Base-by-base conservation (phyloP, 2,113 vertebrate species). In the Megalops atlanticus region DNA sequence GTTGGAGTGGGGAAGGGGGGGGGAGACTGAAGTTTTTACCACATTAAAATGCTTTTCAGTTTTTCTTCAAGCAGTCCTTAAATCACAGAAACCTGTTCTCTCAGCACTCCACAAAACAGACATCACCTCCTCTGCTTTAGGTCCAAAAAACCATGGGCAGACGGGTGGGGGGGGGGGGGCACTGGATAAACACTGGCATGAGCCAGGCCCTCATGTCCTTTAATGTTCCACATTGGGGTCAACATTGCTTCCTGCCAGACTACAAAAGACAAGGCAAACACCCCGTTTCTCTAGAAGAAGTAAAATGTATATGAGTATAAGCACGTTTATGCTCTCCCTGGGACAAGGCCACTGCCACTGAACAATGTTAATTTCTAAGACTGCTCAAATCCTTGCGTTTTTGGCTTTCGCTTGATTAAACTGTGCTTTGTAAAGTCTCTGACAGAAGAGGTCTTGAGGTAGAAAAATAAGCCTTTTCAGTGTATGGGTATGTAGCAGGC, bases 211-310 rank as follows among this genome's bases (percentile, higher is more conserved):
- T 64, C 52, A 80, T 41, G 43, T 27, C 31, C 41, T 69, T 80
- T 76, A 49, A 35, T 80, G 72, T 83, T 80, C 49, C 41, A 80
- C 58, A 36, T 35, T 33, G 18, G 40, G n/a, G 58, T 79, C 21
- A 83, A 79, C n/a, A 52, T 31, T 40, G 73, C 38, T 83, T 74
- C 33, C 12, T 36, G 35, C 33, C 58, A 80, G 40, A 76, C 35
- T 68, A 70, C 38, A 39, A 47, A 69, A 58, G 49, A 27, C n/a
- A 73, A 80, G 68, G 72, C 15, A 72, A 77, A 64, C 81, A 80
- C 49, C 45, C 24, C 45, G 45, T 18, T 43, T 76, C 52, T 43
- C 2, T 33, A 71, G 0, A 70, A 80, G 72, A 45, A 41, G 49
- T 12, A 71, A 79, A 40, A 49, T 11, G 18, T 6, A 14, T 16